Evolutionary conservation across 92 coral and sea anemone species (phyloP), one percentile per base, ranked within the genome.

Genomic region (Epizoanthus ramosus): DNA sequence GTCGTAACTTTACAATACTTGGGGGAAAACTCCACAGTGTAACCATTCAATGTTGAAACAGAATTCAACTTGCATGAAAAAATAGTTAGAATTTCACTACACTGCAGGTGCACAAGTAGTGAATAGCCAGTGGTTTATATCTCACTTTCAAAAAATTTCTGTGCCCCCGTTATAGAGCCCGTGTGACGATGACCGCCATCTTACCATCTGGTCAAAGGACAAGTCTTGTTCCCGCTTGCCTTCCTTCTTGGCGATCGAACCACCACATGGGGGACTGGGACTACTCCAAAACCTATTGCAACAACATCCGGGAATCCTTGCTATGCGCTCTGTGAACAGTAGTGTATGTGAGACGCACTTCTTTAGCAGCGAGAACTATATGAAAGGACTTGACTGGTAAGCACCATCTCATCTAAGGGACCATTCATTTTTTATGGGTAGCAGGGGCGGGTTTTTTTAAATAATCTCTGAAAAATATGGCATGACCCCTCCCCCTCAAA

Each of bases 181-280:
- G 5, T 95, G 98, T 52, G 98, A 95, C 54, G 98, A 95, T 63
- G 89, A 81, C 41, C 95, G 98, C 73, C 98, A 95, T 71, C 93
- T 95, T 79, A 93, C 86, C 61, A 95, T 95, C 76, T 95, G 98
- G 98, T 91, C 94, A 63, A 91, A 68, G 70, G 86, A 90, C 72
- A 95, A 95, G 87, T 83, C 98, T 57, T 95, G 98, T 73, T 73
- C 89, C 86, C 93, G 91, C 77, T 84, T 95, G 63, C 98, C 98
- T 19, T 93, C 98, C 21, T 92, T 95, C 87, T 88, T 93, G 56
- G 93, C 91, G 75, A 90, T 93, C 63, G 98, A 97, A 80, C 98
- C 98, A 5, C 98, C 98, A 8, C 92, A 91, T 60, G 98, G 98
- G 23, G 98, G 98, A 66, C 95, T 94, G 83, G 93, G 89, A 75